These are phyloP conservation scores for Crotophaga sulcirostris DNA, from an alignment of 2,113 vertebrate genomes.

Conservation along the genomic window DNA sequence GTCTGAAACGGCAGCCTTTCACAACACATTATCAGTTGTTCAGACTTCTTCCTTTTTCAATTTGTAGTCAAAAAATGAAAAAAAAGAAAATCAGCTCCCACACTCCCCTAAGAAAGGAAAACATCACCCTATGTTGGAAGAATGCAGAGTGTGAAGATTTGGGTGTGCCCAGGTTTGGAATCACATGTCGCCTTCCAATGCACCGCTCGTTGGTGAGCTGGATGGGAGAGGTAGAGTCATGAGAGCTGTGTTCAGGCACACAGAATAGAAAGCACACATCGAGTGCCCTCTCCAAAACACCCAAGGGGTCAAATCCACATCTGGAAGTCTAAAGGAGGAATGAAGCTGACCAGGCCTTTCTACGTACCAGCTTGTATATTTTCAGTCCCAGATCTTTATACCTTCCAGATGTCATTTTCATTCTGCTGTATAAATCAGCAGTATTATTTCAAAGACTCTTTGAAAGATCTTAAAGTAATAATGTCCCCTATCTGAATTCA, in stretches of 20 bases:
- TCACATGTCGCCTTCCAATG: fast-evolving
- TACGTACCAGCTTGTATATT: fast-evolving
- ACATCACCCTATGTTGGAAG: fast-evolving
- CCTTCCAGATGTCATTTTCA: background rate
- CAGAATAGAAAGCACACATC: background rate
- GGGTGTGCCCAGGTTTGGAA: background rate
- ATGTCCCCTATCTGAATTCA: background rate
- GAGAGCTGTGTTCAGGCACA: background rate
- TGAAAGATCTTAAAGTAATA: background rate
- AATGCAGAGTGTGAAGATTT: background rate
- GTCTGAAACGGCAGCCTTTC: background rate
- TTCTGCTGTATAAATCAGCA: background rate
- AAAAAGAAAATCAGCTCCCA: background rate
- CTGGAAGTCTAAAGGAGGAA: background rate
- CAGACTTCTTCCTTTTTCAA: background rate
- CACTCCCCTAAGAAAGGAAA: background rate
- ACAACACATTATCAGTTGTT: background rate
- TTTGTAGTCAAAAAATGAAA: background rate
- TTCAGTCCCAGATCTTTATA: background rate
- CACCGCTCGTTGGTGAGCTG: background rate
- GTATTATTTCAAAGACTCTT: background rate
- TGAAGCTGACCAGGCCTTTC: background rate
- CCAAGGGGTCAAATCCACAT: background rate
- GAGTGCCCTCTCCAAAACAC: background rate
- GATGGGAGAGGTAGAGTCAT: fast-evolving